Base-by-base conservation (phyloP, 2,888 invertebrate genomes). In the Tridacna crocea region DNA sequence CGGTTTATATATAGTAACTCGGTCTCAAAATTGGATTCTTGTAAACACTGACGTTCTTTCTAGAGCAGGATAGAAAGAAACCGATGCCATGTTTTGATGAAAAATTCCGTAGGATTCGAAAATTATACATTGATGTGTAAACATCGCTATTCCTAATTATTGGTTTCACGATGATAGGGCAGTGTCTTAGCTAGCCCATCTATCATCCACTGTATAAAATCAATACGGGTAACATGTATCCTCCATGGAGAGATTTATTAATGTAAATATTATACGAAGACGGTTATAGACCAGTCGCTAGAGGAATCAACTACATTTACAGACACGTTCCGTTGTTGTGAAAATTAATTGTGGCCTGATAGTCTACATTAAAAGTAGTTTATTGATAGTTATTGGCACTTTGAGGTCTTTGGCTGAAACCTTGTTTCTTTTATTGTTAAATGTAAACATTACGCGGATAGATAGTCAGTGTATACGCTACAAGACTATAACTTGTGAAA, bases 191-290 rank as follows among this genome's bases (percentile, higher is more conserved):
- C 72, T 65, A 51, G 55, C 55, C 36, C 63, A 66, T 72, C 73
- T 63, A 72, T 77, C 58, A 65, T 77, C 51, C 60, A 19, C 72
- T 60, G 70, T 77, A 70, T 77, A 70, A 68, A 72, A 77, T 77
- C 77, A 65, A 77, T 78, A 78, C 19, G 22, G 72, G 60, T 24
- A 63, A 61, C 72, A 47, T 51, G 48, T 22, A 65, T n/a, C 51
- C 78, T 73, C 78, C n/a, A 27, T 19, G 65, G 78, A 66, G 73
- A 78, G 78, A 78, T 78, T 78, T 78, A 78, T 78, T 78, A 78
- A 78, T 78, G 78, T 78, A 78, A 78, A 78, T 78, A 78, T 78
- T 78, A 78, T 78, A 78, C 78, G 63, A 78, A 36, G 73, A 77
- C 51, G 70, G 70, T 10, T 70, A 51, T 11, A 26, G 51, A 51